Conservation (phyloP, 2,888 invertebrate species). For the Neocrepidodera transversa region DNA sequence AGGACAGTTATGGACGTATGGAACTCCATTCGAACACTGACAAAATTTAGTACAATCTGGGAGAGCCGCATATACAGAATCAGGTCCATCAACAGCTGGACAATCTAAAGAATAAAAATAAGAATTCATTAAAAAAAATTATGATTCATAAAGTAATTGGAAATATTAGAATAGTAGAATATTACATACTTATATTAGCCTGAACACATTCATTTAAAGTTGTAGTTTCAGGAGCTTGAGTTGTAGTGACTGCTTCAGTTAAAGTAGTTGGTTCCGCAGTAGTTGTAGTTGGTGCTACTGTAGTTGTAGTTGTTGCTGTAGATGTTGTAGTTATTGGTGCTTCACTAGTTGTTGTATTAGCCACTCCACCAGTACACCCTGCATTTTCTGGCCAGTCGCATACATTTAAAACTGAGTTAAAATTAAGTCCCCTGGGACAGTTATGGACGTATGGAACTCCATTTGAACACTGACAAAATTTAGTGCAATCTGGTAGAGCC, state of each 20-base stretch:
- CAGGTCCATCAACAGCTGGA: conserved; percentile 25
- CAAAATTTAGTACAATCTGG: conserved; percentile 31
- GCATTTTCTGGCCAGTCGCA: conserved; percentile 32
- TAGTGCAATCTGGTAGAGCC: conserved; percentile 28
- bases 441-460: conserved; percentile 28
- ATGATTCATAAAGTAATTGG: background rate
- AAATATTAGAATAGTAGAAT: background rate
- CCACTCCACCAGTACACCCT: conserved; percentile 9
- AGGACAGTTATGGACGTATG: conserved; percentile 32
- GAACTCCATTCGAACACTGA: conserved; percentile 33
- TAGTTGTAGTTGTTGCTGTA: background rate
- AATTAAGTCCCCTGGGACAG: conserved; percentile 34
- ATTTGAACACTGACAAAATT: conserved; percentile 38
- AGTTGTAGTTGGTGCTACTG: background rate
- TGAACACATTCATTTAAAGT: background rate
- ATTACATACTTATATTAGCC: background rate
- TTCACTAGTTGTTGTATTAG: conserved; percentile 4
- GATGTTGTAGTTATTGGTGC: background rate
- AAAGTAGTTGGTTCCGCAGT: background rate
- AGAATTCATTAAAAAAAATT: background rate
- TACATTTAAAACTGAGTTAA: conserved; percentile 32
- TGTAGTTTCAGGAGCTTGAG: background rate
- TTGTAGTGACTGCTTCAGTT: no score
- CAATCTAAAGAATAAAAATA: conserved; percentile 14
- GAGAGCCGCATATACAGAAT: conserved; percentile 27